Evolutionary conservation across 2,797 vertebrate species (phyloP).

Genomic region (Pseudocheirus occidentalis): DNA sequence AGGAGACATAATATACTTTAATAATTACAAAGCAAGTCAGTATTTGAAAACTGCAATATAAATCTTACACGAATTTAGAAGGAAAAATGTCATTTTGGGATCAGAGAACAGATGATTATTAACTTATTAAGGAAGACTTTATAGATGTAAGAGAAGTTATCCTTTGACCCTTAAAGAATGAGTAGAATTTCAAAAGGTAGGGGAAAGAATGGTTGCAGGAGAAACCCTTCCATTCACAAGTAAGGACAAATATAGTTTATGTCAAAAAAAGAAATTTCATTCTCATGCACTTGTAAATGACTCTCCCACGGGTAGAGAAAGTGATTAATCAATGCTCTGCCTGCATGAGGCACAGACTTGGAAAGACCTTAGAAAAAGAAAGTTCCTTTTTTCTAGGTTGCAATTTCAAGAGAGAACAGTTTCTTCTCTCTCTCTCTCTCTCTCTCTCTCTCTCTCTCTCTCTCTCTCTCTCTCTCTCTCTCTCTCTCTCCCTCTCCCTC

Average conservation of each 20-base stretch:
- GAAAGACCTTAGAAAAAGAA: neutral
- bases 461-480: too few relatives aligned
- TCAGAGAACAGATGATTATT: neutral
- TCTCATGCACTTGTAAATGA: neutral
- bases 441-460: too few relatives aligned
- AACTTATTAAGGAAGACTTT: neutral
- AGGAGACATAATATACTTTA: neutral
- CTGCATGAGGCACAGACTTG: neutral
- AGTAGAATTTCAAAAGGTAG: neutral
- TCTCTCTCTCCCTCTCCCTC: too few relatives aligned
- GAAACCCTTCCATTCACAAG: neutral
- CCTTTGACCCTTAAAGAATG: neutral
- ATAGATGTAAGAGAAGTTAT: neutral
- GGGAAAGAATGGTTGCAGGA: neutral
- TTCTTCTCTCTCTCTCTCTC: neutral
- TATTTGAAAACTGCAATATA: neutral
- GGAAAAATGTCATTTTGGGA: neutral
- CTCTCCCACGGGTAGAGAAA: neutral
- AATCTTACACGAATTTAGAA: neutral
- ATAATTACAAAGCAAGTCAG: neutral
- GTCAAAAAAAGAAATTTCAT: neutral
- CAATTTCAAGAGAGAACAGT: neutral
- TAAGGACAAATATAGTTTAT: neutral
- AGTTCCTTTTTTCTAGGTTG: neutral
- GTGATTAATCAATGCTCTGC: neutral